These are phyloP conservation scores for Microcebus griseorufus DNA, from an alignment of 2,113 vertebrate species.

Conservation along the genomic window DNA sequence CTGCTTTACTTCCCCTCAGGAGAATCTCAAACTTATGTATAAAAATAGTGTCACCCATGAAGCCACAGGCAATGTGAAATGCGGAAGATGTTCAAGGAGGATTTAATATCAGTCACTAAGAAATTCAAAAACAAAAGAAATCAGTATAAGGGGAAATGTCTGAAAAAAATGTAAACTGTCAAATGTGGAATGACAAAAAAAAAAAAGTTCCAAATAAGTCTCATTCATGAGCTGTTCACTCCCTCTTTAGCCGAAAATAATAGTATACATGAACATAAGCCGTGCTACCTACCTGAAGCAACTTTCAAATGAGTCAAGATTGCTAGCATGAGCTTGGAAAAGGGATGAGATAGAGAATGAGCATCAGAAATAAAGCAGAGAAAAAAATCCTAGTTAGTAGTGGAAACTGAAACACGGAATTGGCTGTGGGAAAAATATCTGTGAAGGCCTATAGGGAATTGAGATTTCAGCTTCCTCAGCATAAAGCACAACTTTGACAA, in stretches of 20 bases:
- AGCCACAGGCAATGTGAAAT: neutral
- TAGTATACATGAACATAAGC: neutral
- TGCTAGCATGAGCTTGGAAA: neutral
- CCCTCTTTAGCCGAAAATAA: neutral
- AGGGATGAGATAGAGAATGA: neutral
- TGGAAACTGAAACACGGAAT: neutral
- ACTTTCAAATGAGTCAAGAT: neutral
- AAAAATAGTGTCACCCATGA: neutral
- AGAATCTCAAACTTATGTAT: neutral
- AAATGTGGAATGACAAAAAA: neutral
- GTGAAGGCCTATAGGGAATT: neutral
- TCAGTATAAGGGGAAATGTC: neutral
- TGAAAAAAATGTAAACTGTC: neutral
- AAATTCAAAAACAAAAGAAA: neutral
- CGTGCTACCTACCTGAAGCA: neutral
- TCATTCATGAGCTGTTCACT: neutral
- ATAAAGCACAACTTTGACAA: neutral
- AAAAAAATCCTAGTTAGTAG: neutral
- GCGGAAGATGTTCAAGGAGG: neutral
- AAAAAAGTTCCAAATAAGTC: neutral
- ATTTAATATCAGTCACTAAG: neutral
- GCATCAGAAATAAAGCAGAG: neutral
- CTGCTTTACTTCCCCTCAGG: neutral
- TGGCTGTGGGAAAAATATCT: neutral
- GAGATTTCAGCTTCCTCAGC: neutral